Evolutionary conservation across 1,140 invertebrate genomes (phyloP), one percentile per base, ranked within the genome.

Genomic region (Nylanderia fulva): DNA sequence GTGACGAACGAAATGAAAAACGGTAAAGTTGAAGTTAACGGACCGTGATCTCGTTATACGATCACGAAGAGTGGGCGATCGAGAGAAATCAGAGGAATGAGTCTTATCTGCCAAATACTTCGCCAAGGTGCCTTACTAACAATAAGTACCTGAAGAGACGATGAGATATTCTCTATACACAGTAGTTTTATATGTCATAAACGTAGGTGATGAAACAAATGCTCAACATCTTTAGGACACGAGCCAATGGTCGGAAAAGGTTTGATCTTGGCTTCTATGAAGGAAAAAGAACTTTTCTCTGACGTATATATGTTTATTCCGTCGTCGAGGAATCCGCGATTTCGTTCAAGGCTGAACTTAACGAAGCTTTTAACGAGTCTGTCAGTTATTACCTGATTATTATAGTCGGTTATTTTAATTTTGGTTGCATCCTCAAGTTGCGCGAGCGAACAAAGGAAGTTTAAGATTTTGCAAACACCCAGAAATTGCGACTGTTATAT

Each of bases 201-300:
- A 24, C 15, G 9, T 4, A 8, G 33, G 2, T 64, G 29, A 48
- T 27, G 39, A 64, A 13, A 48, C 13, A 11, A n/a, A 29, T 6
- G 24, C 36, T 39, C 27, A n/a, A n/a, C 18, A 13, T 27, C 52
- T 61, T 61, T 15, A 80, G 36, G 63, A 79, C 21, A 54, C 13
- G 76, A 80, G 76, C 76, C 64, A 80, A 80, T 80, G 76, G 48
- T 64, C 76, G 33, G 76, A 42, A 39, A 36, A 24, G 24, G 42
- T 71, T 58, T 11, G 42, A 6, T 63, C 58, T 7, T 58, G 36
- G 13, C 21, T 48, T 68, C 18, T 71, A 66, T 36, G 66, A 82
- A 82, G n/a, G n/a, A 18, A 13, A 18, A 13, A 58, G 21, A 21
- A 60, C 58, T 71, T 45, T 68, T 15, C 58, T 8, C 27, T 13